Evolutionary conservation across 2,888 invertebrate genomes (phyloP).

Genomic region (Cyclophora punctaria): DNA sequence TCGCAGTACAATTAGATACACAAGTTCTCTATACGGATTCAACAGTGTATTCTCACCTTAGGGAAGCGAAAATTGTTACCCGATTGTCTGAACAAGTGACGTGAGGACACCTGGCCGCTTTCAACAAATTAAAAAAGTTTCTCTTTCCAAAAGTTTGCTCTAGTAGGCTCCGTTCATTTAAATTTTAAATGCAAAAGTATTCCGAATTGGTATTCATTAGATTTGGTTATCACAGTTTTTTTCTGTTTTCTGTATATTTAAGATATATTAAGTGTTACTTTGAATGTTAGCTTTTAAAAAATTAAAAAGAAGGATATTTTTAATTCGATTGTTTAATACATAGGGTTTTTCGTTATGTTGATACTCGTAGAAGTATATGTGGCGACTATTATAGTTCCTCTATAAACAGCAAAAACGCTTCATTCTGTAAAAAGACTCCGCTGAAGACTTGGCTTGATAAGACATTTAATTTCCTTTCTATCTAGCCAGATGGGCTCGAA

Average conservation of each 20-base stretch:
- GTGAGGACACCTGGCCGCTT: constrained; percentile 62
- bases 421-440: background rate
- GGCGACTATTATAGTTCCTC: too few relatives aligned
- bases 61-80: constrained; percentile 47
- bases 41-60: constrained; percentile 7
- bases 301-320: too few relatives aligned
- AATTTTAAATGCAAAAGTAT: constrained; percentile 69
- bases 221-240: constrained; percentile 51
- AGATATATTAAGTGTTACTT: too few relatives aligned
- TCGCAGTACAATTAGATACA: too few relatives aligned
- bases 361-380: too few relatives aligned
- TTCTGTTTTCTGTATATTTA: too few relatives aligned
- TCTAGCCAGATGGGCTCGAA: constrained; percentile 38
- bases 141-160: constrained; percentile 46
- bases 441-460: constrained; percentile 50
- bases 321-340: too few relatives aligned
- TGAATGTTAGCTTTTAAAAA: too few relatives aligned
- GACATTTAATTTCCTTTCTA: constrained; percentile 61
- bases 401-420: too few relatives aligned
- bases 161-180: constrained; percentile 58
- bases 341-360: too few relatives aligned
- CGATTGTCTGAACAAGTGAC: constrained; percentile 47
- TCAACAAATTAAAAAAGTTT: constrained; percentile 73
- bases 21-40: too few relatives aligned
- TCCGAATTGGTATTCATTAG: constrained; percentile 62